Evolutionary conservation across 2,888 invertebrate genomes (phyloP).

Genomic region (Drosophila planitibia): DNA sequence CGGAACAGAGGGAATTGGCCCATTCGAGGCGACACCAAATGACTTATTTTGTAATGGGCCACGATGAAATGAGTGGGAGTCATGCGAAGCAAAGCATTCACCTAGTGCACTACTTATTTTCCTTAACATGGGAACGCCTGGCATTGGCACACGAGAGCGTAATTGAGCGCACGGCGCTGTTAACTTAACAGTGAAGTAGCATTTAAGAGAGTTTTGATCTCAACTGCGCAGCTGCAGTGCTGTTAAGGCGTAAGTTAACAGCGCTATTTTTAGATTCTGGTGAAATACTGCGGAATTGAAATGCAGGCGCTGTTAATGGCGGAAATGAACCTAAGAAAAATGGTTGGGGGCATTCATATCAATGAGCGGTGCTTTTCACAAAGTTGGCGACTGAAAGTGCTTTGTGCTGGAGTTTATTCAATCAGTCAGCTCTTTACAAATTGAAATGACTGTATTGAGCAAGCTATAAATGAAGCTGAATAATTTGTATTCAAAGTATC

Average conservation of each 20-base stretch:
- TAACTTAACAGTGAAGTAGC: slow-evolving; percentile 51
- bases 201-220: slow-evolving; percentile 61
- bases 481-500: background rate
- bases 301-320: slow-evolving; percentile 5
- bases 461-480: background rate
- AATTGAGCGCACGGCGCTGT: slow-evolving; percentile 7
- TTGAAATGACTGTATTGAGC: background rate
- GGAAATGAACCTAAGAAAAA: slow-evolving; percentile 31
- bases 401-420: background rate
- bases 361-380: background rate
- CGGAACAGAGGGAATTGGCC: slow-evolving; percentile 7
- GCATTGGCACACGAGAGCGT: slow-evolving; percentile 40
- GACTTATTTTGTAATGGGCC: slow-evolving; percentile 52
- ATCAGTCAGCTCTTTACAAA: background rate
- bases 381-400: background rate
- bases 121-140: slow-evolving; percentile 30
- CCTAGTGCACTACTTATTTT: slow-evolving; percentile 54
- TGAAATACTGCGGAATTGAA: slow-evolving; percentile 33
- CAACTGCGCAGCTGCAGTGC: slow-evolving; percentile 58
- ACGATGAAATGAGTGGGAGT: slow-evolving; percentile 47
- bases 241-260: slow-evolving; percentile 28
- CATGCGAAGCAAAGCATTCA: slow-evolving; percentile 52
- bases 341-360: background rate
- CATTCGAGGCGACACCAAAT: slow-evolving; percentile 44
- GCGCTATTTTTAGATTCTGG: slow-evolving; percentile 1